These are phyloP conservation scores for Sula dactylatra DNA, from an alignment of 2,113 vertebrate genomes.

Conservation along the genomic window DNA sequence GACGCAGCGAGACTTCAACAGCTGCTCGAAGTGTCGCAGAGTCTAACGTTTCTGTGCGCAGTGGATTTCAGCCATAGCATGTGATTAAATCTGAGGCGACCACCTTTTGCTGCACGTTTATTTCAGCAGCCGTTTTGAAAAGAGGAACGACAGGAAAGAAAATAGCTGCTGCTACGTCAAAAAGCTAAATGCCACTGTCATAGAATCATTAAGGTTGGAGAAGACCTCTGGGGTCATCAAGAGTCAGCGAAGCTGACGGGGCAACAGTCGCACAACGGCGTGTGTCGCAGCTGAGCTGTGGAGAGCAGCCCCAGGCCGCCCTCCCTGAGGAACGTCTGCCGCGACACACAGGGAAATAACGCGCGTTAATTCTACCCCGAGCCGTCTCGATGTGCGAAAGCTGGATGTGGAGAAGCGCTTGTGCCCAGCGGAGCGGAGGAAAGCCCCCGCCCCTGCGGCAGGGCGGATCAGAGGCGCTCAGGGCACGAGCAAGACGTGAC, in stretches of 20 bases:
- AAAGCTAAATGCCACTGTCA: fast-evolving
- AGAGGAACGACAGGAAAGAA: background rate
- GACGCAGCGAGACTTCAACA: fast-evolving
- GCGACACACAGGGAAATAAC: fast-evolving
- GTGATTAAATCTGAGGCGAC: fast-evolving
- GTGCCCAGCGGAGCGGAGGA: background rate
- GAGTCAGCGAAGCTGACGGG: background rate
- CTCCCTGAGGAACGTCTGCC: background rate
- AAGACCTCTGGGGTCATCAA: no score
- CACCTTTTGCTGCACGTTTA: fast-evolving
- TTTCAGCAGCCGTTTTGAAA: background rate
- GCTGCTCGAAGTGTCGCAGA: fast-evolving
- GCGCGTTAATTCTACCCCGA: fast-evolving
- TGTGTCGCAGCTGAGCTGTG: background rate
- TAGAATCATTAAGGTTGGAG: no score
- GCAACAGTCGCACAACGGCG: fast-evolving
- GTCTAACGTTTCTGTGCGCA: fast-evolving
- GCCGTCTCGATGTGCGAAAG: fast-evolving
- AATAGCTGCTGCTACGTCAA: background rate
- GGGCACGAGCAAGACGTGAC: background rate
- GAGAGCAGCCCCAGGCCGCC: background rate
- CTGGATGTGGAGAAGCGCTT: fast-evolving
- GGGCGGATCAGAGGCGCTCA: background rate
- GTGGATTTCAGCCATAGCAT: fast-evolving
- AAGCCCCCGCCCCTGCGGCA: fast-evolving